Base-by-base conservation (phyloP, 2,797 vertebrate species). In the Morus bassanus region DNA sequence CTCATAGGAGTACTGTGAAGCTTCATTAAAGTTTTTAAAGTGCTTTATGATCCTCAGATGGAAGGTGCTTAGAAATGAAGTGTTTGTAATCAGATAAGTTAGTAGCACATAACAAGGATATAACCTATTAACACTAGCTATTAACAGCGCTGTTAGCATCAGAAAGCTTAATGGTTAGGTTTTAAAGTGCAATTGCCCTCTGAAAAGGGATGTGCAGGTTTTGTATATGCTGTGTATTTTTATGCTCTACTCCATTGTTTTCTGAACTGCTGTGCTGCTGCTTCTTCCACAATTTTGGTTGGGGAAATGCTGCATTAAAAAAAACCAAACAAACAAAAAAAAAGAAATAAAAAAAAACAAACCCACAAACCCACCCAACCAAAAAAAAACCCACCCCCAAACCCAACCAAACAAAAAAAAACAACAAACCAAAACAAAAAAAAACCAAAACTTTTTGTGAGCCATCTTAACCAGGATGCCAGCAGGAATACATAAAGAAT, bases 71-170 rank as follows among this genome's bases (percentile, higher is more conserved):
- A 67, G 81, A 89, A 96, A 74, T 64, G 23, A 89, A 92, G 70
- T 92, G 74, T 92, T 94, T 79, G 67, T 94, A 87, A 92, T 95
- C 89, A 93, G 80, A 1, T 67, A 89, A 82, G 63, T 92, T 94
- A 74, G 82, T 81, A 94, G 78, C 68, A 35, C n/a, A 45, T 85
- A 89, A 91, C 54, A 87, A 89, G 68, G 60, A 78, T 92, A 45
- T 82, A 93, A 91, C 77, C 51, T 87, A 51, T 93, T 93, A 96
- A 85, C 50, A n/a, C 6, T 28, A 77, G 48, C 70, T 82, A 24
- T 85, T 92, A 79, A 65, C 65, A 79, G 35, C 1, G 2, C 60
- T 91, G 8, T 87, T 87, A 63, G 67, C 48, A 74, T 87, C 89
- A 64, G 74, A 77, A 91, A 25, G 53, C 50, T 37, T 89, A 85